phyloP scores from a whole-genome alignment of 2,113 vertebrate genomes.

The Ictalurus furcatus region DNA sequence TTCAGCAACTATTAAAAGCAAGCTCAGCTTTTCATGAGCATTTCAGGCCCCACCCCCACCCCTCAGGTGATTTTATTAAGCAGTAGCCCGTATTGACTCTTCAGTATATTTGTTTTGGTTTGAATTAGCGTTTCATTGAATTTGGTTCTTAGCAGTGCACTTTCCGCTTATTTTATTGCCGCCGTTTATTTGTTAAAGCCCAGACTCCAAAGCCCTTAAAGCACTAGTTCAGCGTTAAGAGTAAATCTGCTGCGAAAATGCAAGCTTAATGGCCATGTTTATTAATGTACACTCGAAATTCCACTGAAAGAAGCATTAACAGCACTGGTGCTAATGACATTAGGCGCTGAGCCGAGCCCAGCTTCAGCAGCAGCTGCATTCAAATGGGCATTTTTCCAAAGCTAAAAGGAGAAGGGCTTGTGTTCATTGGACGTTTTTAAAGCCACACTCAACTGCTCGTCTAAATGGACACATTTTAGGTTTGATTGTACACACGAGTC shows the following conservation, averaged over 20 bases:
- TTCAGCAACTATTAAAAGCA: constrained; percentile 4
- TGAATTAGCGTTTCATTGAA: constrained; percentile 42
- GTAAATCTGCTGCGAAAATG: constrained; percentile 52
- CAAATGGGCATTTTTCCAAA: constrained; percentile 50
- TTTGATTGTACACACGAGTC: constrained; percentile 60
- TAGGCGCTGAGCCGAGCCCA: constrained; percentile 62
- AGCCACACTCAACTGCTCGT: constrained; percentile 47
- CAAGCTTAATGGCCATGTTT: constrained; percentile 64
- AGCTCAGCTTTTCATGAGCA: constrained; percentile 19
- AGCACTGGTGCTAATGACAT: constrained; percentile 68
- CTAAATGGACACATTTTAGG: constrained; percentile 56
- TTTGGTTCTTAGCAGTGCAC: constrained; percentile 12
- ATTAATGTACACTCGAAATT: constrained; percentile 68
- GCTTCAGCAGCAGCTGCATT: constrained; percentile 60
- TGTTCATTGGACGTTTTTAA: constrained; percentile 53
- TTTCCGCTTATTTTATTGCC: constrained; percentile 31
- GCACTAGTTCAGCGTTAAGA: constrained; percentile 36
- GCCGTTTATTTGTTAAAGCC: constrained; percentile 31
- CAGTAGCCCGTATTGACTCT: constrained; percentile 12
- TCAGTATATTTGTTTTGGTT: constrained; percentile 29
- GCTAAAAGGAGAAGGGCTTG: constrained; percentile 25
- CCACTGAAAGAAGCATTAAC: constrained; percentile 68
- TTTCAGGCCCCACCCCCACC: neutral
- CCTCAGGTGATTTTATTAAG: neutral
- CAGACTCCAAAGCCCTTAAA: constrained; percentile 25